Base-by-base conservation (phyloP, 1,140 invertebrate species). In the Chrysomallon squamiferum region DNA sequence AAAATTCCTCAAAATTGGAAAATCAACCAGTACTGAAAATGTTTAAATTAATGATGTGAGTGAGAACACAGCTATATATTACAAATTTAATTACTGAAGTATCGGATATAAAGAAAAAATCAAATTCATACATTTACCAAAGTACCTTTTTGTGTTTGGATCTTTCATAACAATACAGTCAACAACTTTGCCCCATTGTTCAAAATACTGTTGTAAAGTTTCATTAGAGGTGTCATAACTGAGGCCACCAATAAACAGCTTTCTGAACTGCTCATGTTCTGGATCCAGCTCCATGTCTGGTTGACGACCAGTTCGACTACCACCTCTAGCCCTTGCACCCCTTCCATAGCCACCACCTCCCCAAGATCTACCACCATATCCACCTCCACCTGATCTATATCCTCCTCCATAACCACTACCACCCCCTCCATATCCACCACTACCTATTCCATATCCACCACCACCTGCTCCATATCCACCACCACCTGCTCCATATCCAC, bases 101-200 rank as follows among this genome's bases (percentile, higher is more conserved):
- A n/a, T n/a, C n/a, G n/a, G n/a, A n/a, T n/a, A n/a, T n/a, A n/a
- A n/a, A n/a, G n/a, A n/a, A n/a, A n/a, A n/a, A n/a, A n/a, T n/a
- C n/a, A n/a, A n/a, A n/a, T n/a, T n/a, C n/a, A n/a, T n/a, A n/a
- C n/a, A n/a, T n/a, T n/a, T n/a, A 18, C 43, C 6, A 27, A 43
- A 62, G 72, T 77, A 88, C 78, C 85, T 82, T 43, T 94, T 94
- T 45, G 95, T 96, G 74, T 93, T 91, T 0, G 94, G 93, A 86
- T 99, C 97, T 76, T 95, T 95, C 96, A 99, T 98, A 0, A 99
- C 96, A 22, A 98, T 95, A 33, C 96, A 95, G 87, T 99, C 96
- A 0, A 97, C 93, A 69, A 99, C 95, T 81, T 96, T 95, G n/a
- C 97, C 97, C 93, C 93, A 99, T 89, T 97, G 91, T 77, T 94